These are phyloP conservation scores for Isichthys henryi DNA, from an alignment of 2,113 vertebrate genomes.

Conservation along the genomic window DNA sequence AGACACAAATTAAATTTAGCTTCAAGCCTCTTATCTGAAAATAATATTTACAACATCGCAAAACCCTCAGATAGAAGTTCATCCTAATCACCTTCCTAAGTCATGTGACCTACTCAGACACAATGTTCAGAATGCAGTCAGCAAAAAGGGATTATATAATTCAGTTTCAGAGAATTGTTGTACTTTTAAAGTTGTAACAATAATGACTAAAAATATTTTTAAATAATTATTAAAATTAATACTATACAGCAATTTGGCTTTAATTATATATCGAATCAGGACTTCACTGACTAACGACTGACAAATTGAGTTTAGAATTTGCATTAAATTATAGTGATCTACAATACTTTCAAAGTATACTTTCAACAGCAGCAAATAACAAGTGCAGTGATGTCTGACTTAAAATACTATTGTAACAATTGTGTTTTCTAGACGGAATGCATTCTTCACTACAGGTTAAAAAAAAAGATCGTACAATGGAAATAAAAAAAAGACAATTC, in stretches of 20 bases:
- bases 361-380: background rate
- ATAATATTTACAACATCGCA: background rate
- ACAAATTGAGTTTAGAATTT: background rate
- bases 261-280: background rate
- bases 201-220: background rate
- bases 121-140: background rate
- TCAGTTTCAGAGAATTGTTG: background rate
- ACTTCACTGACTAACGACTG: background rate
- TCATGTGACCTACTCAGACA: background rate
- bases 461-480: background rate
- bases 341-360: background rate
- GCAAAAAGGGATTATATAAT: background rate
- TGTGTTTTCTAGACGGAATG: background rate
- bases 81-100: background rate
- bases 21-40: background rate
- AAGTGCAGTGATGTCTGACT: conserved; percentile 1
- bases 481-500: background rate
- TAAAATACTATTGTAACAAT: background rate
- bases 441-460: background rate
- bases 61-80: background rate
- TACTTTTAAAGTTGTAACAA: background rate
- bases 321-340: background rate
- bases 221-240: background rate
- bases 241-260: background rate
- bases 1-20: background rate